Percentiles rank a stretch among this genome's conserved stretches.
phyloP scores from a whole-genome alignment of 2,797 vertebrate genomes.

The Prunella strophiata region DNA sequence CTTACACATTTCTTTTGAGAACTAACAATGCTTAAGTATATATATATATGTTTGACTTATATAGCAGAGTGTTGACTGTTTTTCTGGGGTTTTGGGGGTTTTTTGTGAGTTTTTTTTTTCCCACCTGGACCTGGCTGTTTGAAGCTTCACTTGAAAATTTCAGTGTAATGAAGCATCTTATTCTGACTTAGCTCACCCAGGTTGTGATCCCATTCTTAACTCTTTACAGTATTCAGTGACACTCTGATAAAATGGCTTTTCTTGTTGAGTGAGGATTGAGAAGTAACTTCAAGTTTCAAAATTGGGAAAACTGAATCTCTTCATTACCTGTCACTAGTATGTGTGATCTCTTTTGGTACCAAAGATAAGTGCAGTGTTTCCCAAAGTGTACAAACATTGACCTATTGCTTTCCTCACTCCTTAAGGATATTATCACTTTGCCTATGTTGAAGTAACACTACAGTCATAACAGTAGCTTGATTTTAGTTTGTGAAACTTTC shows the following conservation, averaged over 20 bases:
- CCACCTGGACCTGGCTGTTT: not conserved
- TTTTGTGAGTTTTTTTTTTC: not conserved
- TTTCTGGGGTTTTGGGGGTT: not conserved
- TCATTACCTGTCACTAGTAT: not conserved
- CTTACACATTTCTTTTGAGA: not conserved
- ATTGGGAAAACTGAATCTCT: not conserved
- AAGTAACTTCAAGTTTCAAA: not conserved
- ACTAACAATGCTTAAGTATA: not conserved
- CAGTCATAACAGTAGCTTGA: not conserved
- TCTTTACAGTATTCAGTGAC: not conserved
- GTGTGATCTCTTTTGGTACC: not conserved
- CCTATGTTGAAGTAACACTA: not conserved
- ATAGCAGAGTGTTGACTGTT: not conserved
- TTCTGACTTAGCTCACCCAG: constrained; percentile 6
- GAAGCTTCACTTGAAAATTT: not conserved
- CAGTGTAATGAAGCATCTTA: not conserved
- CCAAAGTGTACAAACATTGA: not conserved
- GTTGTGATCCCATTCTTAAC: constrained; percentile 43
- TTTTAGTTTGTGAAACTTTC: not conserved
- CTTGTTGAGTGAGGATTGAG: not conserved
- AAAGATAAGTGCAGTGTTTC: not conserved
- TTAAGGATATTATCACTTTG: constrained; percentile 25
- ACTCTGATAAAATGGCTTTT: constrained; percentile 26
- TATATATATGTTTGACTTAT: not conserved
- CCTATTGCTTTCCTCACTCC: not conserved